Conservation (phyloP, 1,140 invertebrate genomes). For the Drosophila albomicans region DNA sequence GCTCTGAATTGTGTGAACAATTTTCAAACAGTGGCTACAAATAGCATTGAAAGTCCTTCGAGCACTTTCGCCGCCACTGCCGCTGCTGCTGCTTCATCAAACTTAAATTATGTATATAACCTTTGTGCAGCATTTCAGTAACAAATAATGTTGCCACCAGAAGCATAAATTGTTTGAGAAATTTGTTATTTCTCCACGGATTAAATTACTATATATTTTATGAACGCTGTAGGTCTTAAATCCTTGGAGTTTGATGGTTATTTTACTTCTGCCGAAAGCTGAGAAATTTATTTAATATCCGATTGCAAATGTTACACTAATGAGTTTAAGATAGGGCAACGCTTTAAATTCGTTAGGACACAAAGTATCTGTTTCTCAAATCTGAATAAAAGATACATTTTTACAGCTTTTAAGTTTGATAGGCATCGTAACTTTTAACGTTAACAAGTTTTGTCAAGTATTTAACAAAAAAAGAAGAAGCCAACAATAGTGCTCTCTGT, state of each 20-base stretch:
- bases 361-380: neutral
- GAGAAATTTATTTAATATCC: neutral
- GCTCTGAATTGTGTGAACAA: slow-evolving; percentile 28
- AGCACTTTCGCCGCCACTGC: slow-evolving; percentile 12
- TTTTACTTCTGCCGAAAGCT: neutral
- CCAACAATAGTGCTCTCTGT: neutral
- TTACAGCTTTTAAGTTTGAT: neutral
- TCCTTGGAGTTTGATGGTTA: neutral
- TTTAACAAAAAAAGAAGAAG: neutral
- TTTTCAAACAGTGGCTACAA: slow-evolving; percentile 20
- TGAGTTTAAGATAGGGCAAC: neutral
- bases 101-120: neutral
- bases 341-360: neutral
- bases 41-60: slow-evolving; percentile 19
- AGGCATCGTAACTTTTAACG: slow-evolving; percentile 6
- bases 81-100: slow-evolving; percentile 2
- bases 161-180: neutral
- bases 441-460: neutral
- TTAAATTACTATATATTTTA: neutral
- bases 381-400: neutral
- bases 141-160: neutral
- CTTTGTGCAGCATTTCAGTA: neutral
- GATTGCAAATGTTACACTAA: slow-evolving; percentile 3
- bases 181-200: neutral
- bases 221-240: neutral